Percentiles rank a stretch among this genome's conserved stretches.
These are phyloP conservation scores for Nothobranchius furzeri DNA, from an alignment of 2,113 vertebrate species.

Conservation along the genomic window DNA sequence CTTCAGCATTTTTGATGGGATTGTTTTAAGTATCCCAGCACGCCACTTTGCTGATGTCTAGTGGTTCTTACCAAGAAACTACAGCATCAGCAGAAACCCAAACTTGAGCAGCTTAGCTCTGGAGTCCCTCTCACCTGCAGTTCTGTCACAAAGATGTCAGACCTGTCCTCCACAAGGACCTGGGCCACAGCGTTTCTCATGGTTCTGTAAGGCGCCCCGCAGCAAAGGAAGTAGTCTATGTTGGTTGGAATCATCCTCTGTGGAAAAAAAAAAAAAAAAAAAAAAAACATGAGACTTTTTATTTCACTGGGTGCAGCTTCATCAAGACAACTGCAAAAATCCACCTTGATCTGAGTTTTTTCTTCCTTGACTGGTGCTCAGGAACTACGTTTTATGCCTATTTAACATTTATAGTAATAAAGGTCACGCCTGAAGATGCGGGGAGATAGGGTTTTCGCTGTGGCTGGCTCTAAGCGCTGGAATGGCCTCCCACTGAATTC, in stretches of 20 bases:
- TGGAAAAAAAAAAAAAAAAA: neutral
- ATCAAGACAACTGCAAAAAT: neutral
- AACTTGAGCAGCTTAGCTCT: neutral
- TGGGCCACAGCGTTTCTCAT: conserved; percentile 56
- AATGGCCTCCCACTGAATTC: too few species aligned
- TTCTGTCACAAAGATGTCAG: conserved; percentile 22
- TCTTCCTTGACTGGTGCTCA: too few species aligned
- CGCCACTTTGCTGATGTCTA: neutral
- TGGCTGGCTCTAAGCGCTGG: too few species aligned
- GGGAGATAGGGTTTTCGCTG: too few species aligned
- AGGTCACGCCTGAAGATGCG: too few species aligned
- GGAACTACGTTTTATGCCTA: too few species aligned
- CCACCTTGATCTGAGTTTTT: neutral
- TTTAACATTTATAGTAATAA: too few species aligned
- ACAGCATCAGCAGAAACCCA: neutral
- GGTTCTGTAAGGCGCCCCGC: conserved; percentile 54
- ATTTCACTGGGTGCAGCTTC: neutral
- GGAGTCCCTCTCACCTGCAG: conserved; percentile 60
- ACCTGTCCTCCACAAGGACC: conserved; percentile 40
- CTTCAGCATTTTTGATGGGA: too few species aligned
- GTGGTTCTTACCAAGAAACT: neutral
- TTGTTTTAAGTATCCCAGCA: too few species aligned
- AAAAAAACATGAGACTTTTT: neutral
- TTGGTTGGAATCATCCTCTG: conserved; percentile 39
- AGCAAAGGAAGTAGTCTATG: conserved; percentile 74